Conservation (phyloP, 2,113 vertebrate genomes). For the Polypterus bichir region DNA sequence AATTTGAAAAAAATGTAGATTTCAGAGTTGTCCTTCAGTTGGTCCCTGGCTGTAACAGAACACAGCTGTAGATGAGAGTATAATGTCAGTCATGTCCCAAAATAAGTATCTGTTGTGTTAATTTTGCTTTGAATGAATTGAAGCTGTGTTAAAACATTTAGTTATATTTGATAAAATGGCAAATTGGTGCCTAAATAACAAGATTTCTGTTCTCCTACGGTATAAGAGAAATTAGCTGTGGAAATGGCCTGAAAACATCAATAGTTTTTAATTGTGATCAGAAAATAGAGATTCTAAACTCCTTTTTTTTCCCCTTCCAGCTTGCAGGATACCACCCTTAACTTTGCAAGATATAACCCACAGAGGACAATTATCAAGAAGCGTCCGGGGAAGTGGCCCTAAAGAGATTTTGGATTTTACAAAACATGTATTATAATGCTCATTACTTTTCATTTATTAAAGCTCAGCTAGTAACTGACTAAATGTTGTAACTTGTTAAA, state of each 20-base stretch:
- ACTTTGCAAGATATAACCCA: slow-evolving; percentile 9
- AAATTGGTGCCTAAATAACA: background rate
- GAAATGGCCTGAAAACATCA: background rate
- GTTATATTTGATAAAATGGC: background rate
- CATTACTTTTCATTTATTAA: background rate
- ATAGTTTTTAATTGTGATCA: background rate
- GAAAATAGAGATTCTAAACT: background rate
- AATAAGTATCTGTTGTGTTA: too few relatives aligned
- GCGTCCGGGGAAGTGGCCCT: background rate
- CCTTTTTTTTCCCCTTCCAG: slow-evolving; percentile 15
- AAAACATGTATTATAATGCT: slow-evolving; percentile 32
- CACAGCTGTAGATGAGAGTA: too few relatives aligned
- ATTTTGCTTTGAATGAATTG: too few relatives aligned
- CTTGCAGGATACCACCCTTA: background rate
- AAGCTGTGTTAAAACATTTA: too few relatives aligned
- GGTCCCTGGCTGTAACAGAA: too few relatives aligned
- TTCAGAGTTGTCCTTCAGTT: too few relatives aligned
- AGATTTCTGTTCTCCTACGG: background rate
- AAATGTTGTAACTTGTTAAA: background rate
- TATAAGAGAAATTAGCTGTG: background rate
- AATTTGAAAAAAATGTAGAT: too few relatives aligned
- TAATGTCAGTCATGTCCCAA: too few relatives aligned
- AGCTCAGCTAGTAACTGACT: background rate
- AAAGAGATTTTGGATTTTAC: slow-evolving; percentile 28
- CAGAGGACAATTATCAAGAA: background rate